These are phyloP conservation scores for Microcebus jonahi DNA, from an alignment of 2,113 vertebrate genomes.

Conservation along the genomic window DNA sequence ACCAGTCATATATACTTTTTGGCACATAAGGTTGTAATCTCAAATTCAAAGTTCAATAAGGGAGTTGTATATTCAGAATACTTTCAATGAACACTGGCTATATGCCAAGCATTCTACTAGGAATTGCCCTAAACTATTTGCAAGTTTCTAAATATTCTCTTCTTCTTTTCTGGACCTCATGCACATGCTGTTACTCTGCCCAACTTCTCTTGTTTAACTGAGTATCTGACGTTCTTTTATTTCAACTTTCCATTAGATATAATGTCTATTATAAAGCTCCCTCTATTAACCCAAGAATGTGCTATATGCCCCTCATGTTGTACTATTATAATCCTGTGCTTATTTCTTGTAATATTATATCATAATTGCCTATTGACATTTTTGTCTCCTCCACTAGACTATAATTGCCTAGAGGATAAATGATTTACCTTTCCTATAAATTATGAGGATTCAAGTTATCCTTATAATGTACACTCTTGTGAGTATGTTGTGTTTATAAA, in stretches of 20 bases:
- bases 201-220: not conserved
- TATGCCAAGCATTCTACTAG: not conserved
- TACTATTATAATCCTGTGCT: not conserved
- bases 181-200: not conserved
- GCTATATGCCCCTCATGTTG: not conserved
- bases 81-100: not conserved
- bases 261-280: not conserved
- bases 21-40: not conserved
- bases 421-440: conserved; percentile 11
- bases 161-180: not conserved
- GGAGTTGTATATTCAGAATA: not conserved
- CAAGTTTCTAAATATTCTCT: not conserved
- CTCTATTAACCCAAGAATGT: not conserved
- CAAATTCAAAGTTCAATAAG: conserved; percentile 4
- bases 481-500: not conserved
- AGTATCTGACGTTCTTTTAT: not conserved
- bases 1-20: not conserved
- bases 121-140: not conserved
- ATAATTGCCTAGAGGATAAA: not conserved
- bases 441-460: not conserved
- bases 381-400: not conserved
- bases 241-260: not conserved
- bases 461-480: not conserved
- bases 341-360: not conserved
- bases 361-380: not conserved